Percentiles rank a stretch among this genome's conserved stretches.
Conservation (phyloP, 2,888 invertebrate genomes). For the Balanococcus diminutus region DNA sequence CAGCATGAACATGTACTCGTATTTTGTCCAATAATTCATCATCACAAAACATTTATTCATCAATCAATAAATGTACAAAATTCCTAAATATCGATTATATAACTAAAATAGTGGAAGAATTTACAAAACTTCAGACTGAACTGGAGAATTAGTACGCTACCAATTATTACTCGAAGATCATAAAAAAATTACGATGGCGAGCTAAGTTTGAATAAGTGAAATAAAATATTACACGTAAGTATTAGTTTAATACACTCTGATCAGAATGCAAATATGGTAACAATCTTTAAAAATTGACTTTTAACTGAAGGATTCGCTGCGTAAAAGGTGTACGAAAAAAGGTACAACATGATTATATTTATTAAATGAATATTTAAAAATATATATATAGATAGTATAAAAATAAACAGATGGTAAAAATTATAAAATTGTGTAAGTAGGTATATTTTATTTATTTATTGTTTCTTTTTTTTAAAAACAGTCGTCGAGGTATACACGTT, state of each 20-base stretch:
- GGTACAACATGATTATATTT: neutral
- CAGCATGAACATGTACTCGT: no score
- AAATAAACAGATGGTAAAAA: constrained; percentile 1
- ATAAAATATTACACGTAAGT: constrained; percentile 3
- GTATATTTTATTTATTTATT: neutral
- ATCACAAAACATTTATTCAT: constrained; percentile 35
- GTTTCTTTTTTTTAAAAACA: neutral
- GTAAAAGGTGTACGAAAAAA: neutral
- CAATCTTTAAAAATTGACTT: constrained; percentile 27
- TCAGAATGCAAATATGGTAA: constrained; percentile 29
- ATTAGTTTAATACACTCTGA: neutral
- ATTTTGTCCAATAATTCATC: no score
- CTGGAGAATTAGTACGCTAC: neutral
- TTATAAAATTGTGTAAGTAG: neutral
- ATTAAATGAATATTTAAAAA: constrained; percentile 7
- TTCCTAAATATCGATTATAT: neutral
- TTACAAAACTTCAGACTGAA: constrained; percentile 28
- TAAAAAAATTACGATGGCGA: neutral
- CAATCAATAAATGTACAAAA: neutral
- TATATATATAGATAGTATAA: constrained; percentile 13
- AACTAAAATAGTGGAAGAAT: constrained; percentile 33
- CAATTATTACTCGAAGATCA: neutral
- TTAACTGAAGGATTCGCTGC: constrained; percentile 30
- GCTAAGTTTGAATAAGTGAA: neutral
- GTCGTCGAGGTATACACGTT: neutral